These are phyloP conservation scores for Pseudopipra pipra DNA, from an alignment of 2,113 vertebrate species.

Conservation along the genomic window DNA sequence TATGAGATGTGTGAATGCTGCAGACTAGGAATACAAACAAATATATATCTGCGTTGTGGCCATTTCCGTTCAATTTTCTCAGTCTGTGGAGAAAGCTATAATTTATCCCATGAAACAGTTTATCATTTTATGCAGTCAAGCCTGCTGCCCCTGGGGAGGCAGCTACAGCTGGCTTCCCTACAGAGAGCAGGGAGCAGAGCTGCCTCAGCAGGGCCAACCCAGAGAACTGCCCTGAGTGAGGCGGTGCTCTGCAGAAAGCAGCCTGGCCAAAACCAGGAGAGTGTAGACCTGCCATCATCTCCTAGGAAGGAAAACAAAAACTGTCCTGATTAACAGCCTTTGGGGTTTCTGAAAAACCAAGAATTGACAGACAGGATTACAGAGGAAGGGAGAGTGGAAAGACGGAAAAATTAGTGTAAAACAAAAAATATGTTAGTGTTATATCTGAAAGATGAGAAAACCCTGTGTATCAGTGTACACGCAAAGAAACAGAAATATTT, in stretches of 20 bases:
- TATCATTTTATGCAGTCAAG: not conserved
- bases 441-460: not conserved
- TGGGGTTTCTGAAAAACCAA: not conserved
- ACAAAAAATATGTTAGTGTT: not conserved
- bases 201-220: not conserved
- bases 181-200: not conserved
- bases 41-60: not conserved
- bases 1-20: not conserved
- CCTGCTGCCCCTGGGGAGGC: not conserved
- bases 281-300: not conserved
- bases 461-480: not conserved
- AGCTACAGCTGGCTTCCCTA: not conserved
- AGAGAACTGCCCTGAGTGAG: rapidly evolving
- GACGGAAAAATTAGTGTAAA: not conserved
- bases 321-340: not conserved
- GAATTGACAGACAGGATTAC: not conserved
- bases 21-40: not conserved
- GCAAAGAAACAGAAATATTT: not conserved
- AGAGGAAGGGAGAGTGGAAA: not conserved
- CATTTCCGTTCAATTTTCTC: not conserved
- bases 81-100: not conserved
- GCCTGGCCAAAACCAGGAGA: not conserved
- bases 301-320: not conserved
- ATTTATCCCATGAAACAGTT: not conserved
- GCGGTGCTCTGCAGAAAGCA: not conserved